phyloP scores from a whole-genome alignment of 1,140 invertebrate genomes.

The Drosophila pandora region DNA sequence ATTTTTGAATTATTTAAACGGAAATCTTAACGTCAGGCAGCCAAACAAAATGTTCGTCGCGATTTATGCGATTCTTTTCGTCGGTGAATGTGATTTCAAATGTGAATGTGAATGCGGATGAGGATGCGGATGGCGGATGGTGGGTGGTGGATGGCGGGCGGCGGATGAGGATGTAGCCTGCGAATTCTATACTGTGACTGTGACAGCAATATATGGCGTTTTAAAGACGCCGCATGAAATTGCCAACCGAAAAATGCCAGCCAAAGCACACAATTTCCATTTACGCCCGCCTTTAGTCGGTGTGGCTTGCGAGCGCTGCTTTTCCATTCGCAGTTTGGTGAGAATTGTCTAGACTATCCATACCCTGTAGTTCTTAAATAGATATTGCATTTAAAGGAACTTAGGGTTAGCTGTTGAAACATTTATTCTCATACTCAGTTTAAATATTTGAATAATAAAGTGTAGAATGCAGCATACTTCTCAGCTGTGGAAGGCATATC shows the following conservation, averaged over 20 bases:
- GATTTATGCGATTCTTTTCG: conserved; percentile 48
- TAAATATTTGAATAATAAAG: too few species aligned
- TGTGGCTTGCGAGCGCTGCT: conserved; percentile 12
- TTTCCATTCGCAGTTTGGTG: conserved; percentile 33
- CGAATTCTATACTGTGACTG: conserved; percentile 29
- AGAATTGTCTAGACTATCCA: conserved; percentile 47
- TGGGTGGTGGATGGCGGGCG: conserved; percentile 7
- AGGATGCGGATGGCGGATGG: conserved; percentile 14
- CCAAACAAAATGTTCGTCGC: conserved; percentile 45
- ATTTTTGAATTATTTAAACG: conserved; percentile 78
- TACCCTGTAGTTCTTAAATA: conserved; percentile 9
- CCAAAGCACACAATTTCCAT: conserved; percentile 50
- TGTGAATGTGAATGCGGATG: conserved; percentile 31
- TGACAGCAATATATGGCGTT: conserved; percentile 46
- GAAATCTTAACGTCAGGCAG: conserved; percentile 68
- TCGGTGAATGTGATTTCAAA: conserved; percentile 28
- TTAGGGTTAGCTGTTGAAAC: too few species aligned
- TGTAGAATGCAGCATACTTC: neutral
- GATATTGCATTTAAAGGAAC: neutral
- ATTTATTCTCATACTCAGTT: neutral
- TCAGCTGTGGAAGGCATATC: neutral
- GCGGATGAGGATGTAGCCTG: conserved; percentile 2
- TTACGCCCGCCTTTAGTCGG: conserved; percentile 12
- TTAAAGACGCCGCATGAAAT: conserved; percentile 55
- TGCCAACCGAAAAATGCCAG: conserved; percentile 52